Evolutionary conservation across 2,888 invertebrate genomes (phyloP).

Genomic region (Incurvaria masculella): DNA sequence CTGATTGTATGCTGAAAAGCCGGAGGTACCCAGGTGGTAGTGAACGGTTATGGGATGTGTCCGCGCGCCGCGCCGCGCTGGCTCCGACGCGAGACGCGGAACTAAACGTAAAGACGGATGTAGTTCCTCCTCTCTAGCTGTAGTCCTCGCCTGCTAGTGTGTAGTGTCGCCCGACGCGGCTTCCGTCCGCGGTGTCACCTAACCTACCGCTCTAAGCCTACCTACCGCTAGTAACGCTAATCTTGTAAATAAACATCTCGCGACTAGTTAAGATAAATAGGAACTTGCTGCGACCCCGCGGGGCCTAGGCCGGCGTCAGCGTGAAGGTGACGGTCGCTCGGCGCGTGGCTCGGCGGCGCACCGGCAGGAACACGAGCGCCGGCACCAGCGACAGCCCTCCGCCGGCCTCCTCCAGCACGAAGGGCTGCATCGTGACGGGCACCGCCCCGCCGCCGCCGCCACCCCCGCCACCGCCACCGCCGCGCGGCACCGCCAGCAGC

Average conservation of each 20-base stretch:
- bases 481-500: conserved; percentile 55
- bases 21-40: too few relatives aligned
- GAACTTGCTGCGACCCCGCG: conserved; percentile 17
- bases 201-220: background rate
- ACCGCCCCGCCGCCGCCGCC: conserved; percentile 51
- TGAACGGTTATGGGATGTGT: conserved; percentile 37
- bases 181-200: background rate
- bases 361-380: conserved; percentile 91
- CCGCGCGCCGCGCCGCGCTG: conserved; percentile 28
- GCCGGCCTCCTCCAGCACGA: conserved; percentile 72
- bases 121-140: conserved; percentile 5
- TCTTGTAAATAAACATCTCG: conserved; percentile 5
- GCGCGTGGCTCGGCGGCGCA: conserved; percentile 80
- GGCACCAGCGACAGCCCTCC: conserved; percentile 73
- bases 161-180: background rate
- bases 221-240: background rate
- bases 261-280: conserved; percentile 16
- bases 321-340: conserved; percentile 89
- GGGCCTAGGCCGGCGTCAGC: conserved; percentile 81
- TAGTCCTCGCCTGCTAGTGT: conserved; percentile 7
- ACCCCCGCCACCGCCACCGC: conserved; percentile 30
- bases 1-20: too few relatives aligned
- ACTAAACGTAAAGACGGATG: conserved; percentile 6
- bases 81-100: conserved; percentile 12
- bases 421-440: conserved; percentile 88